Base-by-base conservation (phyloP, 2,888 invertebrate species). In the Drepanosiphum platanoidis region DNA sequence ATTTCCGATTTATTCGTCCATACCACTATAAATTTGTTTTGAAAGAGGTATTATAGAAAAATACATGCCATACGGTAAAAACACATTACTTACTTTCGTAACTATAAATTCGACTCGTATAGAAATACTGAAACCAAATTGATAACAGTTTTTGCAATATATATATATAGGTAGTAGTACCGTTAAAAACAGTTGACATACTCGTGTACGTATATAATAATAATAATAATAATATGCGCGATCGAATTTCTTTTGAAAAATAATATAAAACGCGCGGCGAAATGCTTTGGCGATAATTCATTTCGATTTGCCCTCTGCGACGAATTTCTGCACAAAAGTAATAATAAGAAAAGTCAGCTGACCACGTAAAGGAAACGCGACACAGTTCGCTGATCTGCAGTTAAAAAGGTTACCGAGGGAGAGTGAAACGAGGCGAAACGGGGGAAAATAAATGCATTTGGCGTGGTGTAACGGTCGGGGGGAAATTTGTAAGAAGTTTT, bases 301-400 rank as follows among this genome's bases (percentile, higher is more conserved):
- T 70, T 80, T 34, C 70, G 70, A 70, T 80, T 80, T 70, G 70
- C 34, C 36, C 70, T 18, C n/a, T 36, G 11, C 34, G 70, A 18
- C 34, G 70, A 27, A 80, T 70, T 80, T 80, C 15, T 32, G 72
- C 61, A 82, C 61, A 72, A 61, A 82, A 82, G 82, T 42, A 72
- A 72, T 72, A 72, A 72, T 72, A 82, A 42, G 72, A 82, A 72
- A 72, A 82, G 82, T 82, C 81, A 81, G 58, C 58, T 82, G 82
- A 82, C 82, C 82, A 82, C 61, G 82, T 82, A 82, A 82, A 82
- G 72, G 72, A 71, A 64, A 82, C 72, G n/a, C n/a, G 82, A 61
- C 71, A 74, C 74, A 66, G 83, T 83, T 74, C 64, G 83, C 34
- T 83, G 83, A 34, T 64, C 74, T 74, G 42, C 32, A 74, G 82